phyloP scores from a whole-genome alignment of 2,797 vertebrate species.

The Streptopelia turtur region DNA sequence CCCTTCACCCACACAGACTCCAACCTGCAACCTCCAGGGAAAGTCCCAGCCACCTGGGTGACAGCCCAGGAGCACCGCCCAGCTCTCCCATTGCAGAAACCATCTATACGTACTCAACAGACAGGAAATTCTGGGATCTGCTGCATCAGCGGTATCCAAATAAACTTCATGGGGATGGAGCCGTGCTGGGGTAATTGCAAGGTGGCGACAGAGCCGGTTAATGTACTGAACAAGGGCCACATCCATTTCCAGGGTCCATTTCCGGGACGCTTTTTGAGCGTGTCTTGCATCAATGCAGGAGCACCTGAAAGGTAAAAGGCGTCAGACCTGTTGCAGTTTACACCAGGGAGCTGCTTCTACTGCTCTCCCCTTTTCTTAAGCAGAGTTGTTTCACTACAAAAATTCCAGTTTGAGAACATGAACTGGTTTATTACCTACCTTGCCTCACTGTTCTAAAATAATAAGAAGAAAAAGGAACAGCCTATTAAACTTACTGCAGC shows the following conservation, averaged over 20 bases:
- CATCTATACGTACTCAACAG: conserved; percentile 84
- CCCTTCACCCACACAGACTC: background rate
- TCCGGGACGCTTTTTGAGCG: conserved; percentile 93
- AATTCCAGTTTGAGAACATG: background rate
- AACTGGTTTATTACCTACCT: background rate
- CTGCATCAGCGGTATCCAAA: conserved; percentile 87
- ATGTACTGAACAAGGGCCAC: conserved; percentile 93
- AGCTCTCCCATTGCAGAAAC: background rate
- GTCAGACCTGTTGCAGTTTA: background rate
- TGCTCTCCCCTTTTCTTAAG: background rate
- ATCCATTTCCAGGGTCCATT: conserved; percentile 96
- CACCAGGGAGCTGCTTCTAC: background rate
- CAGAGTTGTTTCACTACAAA: background rate
- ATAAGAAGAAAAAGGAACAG: background rate
- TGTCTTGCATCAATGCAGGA: conserved; percentile 92
- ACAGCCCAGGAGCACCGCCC: background rate
- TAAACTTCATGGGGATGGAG: conserved; percentile 98
- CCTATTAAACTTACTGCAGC: background rate
- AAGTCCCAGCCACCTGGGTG: accelerated
- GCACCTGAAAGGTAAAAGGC: conserved; percentile 70
- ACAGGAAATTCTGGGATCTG: conserved; percentile 90
- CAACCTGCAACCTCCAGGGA: background rate
- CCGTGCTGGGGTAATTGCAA: conserved; percentile 94
- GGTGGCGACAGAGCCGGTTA: conserved; percentile 94
- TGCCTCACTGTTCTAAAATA: background rate